Percentiles rank a stretch among this genome's conserved stretches.
phyloP scores from a whole-genome alignment of 2,113 vertebrate genomes.

The Turdus rufiventris region DNA sequence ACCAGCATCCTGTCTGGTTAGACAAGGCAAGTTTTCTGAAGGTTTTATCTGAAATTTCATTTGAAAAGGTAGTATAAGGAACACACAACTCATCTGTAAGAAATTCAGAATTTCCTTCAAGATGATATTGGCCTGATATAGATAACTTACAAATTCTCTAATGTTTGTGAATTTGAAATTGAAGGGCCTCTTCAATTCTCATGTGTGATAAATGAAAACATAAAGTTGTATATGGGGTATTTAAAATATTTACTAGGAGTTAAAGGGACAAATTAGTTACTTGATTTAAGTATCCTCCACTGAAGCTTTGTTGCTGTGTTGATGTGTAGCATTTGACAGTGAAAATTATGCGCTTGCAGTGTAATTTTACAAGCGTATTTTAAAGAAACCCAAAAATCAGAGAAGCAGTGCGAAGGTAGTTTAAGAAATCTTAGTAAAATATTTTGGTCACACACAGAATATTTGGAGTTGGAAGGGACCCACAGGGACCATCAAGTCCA shows the following conservation, averaged over 20 bases:
- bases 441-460: neutral
- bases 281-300: neutral
- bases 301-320: neutral
- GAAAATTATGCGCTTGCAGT: neutral
- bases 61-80: neutral
- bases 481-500: neutral
- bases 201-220: neutral
- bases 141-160: neutral
- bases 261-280: neutral
- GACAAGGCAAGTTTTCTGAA: constrained; percentile 81
- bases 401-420: neutral
- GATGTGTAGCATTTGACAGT: neutral
- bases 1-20: constrained; percentile 78
- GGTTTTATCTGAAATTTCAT: neutral
- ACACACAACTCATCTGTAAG: neutral
- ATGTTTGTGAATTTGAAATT: neutral
- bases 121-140: neutral
- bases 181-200: neutral
- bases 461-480: neutral
- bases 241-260: neutral
- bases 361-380: neutral
- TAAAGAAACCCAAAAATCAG: neutral
- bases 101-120: neutral
- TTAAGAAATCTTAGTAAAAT: neutral
- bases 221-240: too few relatives aligned